phyloP scores from a whole-genome alignment of 2,113 vertebrate species.

The Toxostoma redivivum region DNA sequence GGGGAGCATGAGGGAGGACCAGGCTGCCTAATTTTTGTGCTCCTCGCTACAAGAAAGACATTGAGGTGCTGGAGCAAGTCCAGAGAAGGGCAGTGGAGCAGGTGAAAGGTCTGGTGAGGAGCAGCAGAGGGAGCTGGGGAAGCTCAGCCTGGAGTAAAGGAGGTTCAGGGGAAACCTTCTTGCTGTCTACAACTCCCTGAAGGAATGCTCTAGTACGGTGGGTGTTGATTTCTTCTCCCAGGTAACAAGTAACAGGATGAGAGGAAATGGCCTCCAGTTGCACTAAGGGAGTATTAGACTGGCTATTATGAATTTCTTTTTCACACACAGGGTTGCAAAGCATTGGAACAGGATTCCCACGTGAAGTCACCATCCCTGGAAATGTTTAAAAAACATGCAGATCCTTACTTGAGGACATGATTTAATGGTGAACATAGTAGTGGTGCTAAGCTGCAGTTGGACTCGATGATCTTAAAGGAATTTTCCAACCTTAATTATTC shows the following conservation, averaged over 20 bases:
- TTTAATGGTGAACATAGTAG: background rate
- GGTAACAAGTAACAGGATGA: background rate
- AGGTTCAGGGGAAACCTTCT: background rate
- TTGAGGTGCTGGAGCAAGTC: background rate
- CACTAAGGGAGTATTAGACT: accelerated
- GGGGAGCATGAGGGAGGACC: background rate
- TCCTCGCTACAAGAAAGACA: accelerated
- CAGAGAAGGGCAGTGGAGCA: background rate
- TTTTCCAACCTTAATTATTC: background rate
- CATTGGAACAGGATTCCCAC: background rate
- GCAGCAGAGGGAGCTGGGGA: background rate
- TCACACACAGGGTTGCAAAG: background rate
- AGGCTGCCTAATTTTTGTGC: background rate
- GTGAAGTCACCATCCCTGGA: background rate
- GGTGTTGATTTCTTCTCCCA: background rate
- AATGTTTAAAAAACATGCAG: background rate
- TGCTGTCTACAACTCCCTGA: background rate
- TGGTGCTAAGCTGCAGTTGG: background rate
- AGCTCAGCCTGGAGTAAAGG: background rate
- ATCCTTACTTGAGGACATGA: background rate
- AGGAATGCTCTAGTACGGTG: background rate
- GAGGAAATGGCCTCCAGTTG: background rate
- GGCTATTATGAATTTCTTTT: background rate
- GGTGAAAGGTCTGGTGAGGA: background rate
- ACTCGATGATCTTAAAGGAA: background rate